These are phyloP conservation scores for Gopherus flavomarginatus DNA, from an alignment of 2,113 vertebrate genomes.

Conservation along the genomic window DNA sequence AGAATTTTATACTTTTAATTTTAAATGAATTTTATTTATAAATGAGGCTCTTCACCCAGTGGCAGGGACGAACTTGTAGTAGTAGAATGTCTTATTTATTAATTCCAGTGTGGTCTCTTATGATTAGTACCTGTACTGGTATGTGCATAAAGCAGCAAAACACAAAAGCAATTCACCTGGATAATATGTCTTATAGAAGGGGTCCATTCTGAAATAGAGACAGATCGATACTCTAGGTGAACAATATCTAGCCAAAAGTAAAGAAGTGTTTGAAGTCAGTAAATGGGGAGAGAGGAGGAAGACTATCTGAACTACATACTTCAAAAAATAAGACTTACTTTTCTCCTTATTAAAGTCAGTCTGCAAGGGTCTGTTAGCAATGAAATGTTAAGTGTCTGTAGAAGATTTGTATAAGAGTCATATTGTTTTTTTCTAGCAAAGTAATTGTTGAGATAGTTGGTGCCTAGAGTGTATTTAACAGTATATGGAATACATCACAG, in stretches of 20 bases:
- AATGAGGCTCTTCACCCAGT: not conserved
- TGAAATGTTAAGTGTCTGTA: not conserved
- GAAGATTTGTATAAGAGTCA: not conserved
- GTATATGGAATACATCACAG: not conserved
- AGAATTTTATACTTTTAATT: not conserved
- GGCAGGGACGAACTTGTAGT: not conserved
- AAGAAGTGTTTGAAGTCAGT: not conserved
- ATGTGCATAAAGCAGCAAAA: not conserved
- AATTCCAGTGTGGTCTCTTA: not conserved
- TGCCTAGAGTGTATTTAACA: not conserved
- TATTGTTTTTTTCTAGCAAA: not conserved
- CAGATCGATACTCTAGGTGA: not conserved
- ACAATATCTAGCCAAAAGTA: not conserved
- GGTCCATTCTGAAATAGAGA: not conserved
- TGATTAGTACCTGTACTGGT: not conserved
- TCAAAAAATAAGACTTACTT: not conserved
- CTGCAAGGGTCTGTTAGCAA: not conserved
- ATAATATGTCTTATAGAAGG: not conserved
- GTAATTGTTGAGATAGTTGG: not conserved
- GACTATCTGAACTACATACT: accelerated
- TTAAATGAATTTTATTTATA: not conserved
- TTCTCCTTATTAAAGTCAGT: not conserved
- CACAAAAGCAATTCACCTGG: not conserved
- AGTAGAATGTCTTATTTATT: not conserved
- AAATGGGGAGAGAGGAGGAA: not conserved